A percentile compares a stretch with the other conserved stretches of the same genome.
Evolutionary conservation across 1,140 invertebrate species (phyloP).

Genomic region (Helicoverpa zea): DNA sequence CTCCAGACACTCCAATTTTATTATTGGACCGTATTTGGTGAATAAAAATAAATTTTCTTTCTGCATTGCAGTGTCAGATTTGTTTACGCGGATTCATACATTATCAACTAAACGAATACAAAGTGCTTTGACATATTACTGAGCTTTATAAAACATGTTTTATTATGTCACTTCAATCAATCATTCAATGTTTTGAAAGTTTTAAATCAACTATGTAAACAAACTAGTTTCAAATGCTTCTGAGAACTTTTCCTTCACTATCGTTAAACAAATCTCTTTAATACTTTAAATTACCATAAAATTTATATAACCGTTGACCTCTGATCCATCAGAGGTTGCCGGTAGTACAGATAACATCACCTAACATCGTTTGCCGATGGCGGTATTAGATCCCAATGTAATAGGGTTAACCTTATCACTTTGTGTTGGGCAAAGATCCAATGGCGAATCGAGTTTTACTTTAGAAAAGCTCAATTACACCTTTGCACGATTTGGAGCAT

Average conservation of each 20-base stretch:
- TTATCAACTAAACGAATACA: slow-evolving; percentile 34
- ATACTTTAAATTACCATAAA: slow-evolving; percentile 31
- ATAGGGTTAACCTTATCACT: slow-evolving; percentile 18
- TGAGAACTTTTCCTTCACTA: slow-evolving; percentile 13
- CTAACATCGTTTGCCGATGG: slow-evolving; percentile 23
- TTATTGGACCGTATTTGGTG: slow-evolving; percentile 44
- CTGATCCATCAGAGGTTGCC: slow-evolving; percentile 17
- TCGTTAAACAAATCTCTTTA: not conserved
- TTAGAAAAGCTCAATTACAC: slow-evolving; percentile 11
- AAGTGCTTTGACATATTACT: slow-evolving; percentile 35
- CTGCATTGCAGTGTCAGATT: slow-evolving; percentile 46
- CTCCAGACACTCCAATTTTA: slow-evolving; percentile 32
- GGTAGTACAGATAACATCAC: slow-evolving; percentile 18
- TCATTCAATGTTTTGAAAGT: not conserved
- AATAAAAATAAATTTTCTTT: slow-evolving; percentile 45
- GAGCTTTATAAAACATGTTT: slow-evolving; percentile 7
- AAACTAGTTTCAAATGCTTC: not conserved
- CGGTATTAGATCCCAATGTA: slow-evolving; percentile 30
- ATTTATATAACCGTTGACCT: slow-evolving; percentile 35
- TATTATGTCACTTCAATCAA: slow-evolving; percentile 2
- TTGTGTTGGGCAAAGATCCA: not conserved
- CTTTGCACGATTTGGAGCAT: slow-evolving; percentile 16
- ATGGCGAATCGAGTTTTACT: slow-evolving; percentile 2
- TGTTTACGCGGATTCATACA: slow-evolving; percentile 19
- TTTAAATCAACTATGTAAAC: not conserved